Percentiles rank a stretch among this genome's conserved stretches.
These are phyloP conservation scores for Sitophilus oryzae DNA, from an alignment of 1,140 invertebrate species.

Conservation along the genomic window DNA sequence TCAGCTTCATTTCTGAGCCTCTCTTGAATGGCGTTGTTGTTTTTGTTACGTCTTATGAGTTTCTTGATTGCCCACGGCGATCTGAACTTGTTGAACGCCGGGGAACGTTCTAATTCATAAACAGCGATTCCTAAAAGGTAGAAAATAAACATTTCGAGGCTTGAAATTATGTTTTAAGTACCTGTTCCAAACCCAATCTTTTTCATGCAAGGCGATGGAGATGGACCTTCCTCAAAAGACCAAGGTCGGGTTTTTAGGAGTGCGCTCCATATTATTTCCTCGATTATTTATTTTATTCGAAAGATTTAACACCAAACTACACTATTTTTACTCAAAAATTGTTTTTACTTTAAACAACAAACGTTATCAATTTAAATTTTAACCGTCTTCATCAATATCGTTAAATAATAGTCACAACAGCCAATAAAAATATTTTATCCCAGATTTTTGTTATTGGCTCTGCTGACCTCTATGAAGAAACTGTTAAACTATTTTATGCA, in stretches of 20 bases:
- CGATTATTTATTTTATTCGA: no score
- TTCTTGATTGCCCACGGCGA: slow-evolving; percentile 83
- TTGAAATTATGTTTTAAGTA: slow-evolving; percentile 40
- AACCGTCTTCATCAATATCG: no score
- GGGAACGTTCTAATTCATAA: slow-evolving; percentile 67
- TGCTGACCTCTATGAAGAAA: no score
- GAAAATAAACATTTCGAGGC: slow-evolving; percentile 2
- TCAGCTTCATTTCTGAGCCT: slow-evolving; percentile 66
- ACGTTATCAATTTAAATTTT: no score
- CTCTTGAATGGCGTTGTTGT: slow-evolving; percentile 44
- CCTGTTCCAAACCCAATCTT: slow-evolving; percentile 70
- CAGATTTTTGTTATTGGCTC: no score
- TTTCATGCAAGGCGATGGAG: slow-evolving; percentile 63
- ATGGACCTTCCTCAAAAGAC: slow-evolving; percentile 33
- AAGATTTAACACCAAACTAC: no score
- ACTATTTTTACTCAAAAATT: no score
- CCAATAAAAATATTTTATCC: no score
- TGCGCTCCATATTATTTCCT: no score
- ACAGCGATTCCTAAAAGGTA: slow-evolving; percentile 62
- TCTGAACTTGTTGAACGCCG: slow-evolving; percentile 53
- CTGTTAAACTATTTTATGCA: no score
- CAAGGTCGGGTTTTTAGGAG: slow-evolving; percentile 9
- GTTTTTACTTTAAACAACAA: no score
- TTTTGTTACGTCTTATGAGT: slow-evolving; percentile 47
- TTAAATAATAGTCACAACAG: no score